A percentile compares a stretch with the other conserved stretches of the same genome.
Conservation (phyloP, 2,888 invertebrate genomes). For the Tetranychus truncatus region DNA sequence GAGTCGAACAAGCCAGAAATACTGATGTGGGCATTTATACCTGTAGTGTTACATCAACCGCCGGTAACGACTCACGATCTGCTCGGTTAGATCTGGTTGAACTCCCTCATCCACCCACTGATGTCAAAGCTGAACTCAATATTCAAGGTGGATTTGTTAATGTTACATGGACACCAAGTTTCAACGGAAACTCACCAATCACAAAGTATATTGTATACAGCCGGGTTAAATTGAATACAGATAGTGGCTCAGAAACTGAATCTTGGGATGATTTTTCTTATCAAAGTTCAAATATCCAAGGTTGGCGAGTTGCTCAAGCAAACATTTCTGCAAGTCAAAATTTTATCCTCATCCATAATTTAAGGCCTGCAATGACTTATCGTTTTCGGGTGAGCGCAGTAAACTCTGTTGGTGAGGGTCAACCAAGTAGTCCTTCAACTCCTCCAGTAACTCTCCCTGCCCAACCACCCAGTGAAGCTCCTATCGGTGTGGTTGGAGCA, state of each 20-base stretch:
- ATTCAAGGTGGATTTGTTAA: constrained; percentile 53
- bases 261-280: constrained; percentile 24
- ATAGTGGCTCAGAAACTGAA: not conserved
- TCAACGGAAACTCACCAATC: constrained; percentile 90
- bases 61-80: constrained; percentile 75
- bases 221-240: constrained; percentile 45
- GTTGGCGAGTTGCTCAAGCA: constrained; percentile 69
- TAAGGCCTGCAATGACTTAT: constrained; percentile 61
- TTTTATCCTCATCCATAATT: constrained; percentile 57
- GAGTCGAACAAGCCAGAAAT: constrained; percentile 49
- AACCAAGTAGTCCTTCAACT: constrained; percentile 70
- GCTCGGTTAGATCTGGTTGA: constrained; percentile 76
- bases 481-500: constrained; percentile 79
- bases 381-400: constrained; percentile 92
- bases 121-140: constrained; percentile 49
- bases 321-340: constrained; percentile 62
- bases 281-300: constrained; percentile 35
- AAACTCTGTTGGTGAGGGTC: constrained; percentile 86
- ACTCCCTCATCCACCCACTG: constrained; percentile 77
- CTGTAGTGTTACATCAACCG: constrained; percentile 65
- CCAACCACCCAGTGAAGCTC: constrained; percentile 92
- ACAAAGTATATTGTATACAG: constrained; percentile 78
- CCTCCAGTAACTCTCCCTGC: constrained; percentile 75
- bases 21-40: constrained; percentile 84
- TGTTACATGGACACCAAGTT: constrained; percentile 83